These are phyloP conservation scores for Tiaroga cobitis DNA, from an alignment of 2,797 vertebrate genomes.

Conservation along the genomic window DNA sequence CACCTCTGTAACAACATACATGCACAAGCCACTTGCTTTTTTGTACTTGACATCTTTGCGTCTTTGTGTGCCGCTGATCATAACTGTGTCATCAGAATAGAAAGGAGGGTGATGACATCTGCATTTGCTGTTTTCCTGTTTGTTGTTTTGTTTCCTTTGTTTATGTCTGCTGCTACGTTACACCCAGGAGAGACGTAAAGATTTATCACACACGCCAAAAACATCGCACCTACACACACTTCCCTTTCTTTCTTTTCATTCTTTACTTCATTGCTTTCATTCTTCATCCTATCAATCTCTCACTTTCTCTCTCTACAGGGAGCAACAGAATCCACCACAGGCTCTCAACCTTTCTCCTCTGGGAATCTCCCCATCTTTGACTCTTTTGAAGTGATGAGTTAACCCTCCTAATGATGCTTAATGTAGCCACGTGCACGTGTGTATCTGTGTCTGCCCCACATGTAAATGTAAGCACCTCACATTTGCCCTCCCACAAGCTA, in stretches of 20 bases:
- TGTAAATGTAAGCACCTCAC: conserved; percentile 65
- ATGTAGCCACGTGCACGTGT: conserved; percentile 75
- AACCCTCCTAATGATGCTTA: conserved; percentile 77
- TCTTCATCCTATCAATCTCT: conserved; percentile 41
- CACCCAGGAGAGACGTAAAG: conserved; percentile 57
- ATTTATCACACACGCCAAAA: conserved; percentile 50
- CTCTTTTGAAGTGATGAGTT: conserved; percentile 84
- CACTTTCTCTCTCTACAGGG: conserved; percentile 53
- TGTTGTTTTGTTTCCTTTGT: conserved; percentile 50
- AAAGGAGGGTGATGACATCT: conserved; percentile 54
- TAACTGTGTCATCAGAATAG: conserved; percentile 51
- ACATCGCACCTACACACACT: conserved; percentile 59
- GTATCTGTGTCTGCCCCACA: conserved; percentile 68
- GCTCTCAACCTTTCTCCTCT: conserved; percentile 72
- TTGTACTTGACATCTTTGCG: conserved; percentile 37
- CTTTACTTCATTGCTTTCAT: conserved; percentile 37
- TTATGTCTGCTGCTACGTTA: conserved; percentile 45
- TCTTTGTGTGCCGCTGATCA: conserved; percentile 43
- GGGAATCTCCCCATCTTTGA: conserved; percentile 77
- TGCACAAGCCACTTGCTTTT: conserved; percentile 34
- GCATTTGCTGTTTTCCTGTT: conserved; percentile 56
- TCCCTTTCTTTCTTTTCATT: conserved; percentile 62
- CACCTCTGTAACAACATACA: conserved; percentile 5
- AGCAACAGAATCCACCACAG: conserved; percentile 74
- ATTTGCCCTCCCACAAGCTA: conserved; percentile 73